phyloP scores from a whole-genome alignment of 2,797 vertebrate genomes.

The Chiroxiphia lanceolata region DNA sequence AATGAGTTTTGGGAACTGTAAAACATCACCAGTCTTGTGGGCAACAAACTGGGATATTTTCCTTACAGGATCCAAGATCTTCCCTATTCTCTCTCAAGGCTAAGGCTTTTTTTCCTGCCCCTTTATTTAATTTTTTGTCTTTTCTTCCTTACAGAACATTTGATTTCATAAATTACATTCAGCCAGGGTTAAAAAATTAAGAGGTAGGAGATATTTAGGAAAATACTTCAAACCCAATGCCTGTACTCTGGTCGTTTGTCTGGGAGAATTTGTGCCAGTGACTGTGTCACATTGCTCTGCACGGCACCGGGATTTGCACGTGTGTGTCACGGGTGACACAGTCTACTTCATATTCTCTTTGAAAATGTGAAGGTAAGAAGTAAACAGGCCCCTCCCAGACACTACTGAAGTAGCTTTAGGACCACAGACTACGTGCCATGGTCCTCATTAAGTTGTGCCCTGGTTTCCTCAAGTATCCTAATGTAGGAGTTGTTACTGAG shows the following conservation, averaged over 20 bases:
- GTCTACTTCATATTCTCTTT: background rate
- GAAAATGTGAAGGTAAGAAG: background rate
- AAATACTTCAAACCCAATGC: background rate
- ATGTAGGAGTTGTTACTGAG: conserved; percentile 34
- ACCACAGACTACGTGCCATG: background rate
- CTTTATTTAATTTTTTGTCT: background rate
- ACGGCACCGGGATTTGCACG: background rate
- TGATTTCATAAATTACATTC: background rate
- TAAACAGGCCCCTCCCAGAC: conserved; percentile 17
- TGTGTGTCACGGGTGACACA: background rate
- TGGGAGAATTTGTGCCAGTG: background rate
- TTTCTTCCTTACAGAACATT: background rate
- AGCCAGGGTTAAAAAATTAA: background rate
- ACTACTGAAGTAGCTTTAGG: background rate
- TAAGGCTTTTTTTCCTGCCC: accelerated
- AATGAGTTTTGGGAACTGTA: background rate
- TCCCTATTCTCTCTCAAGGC: background rate
- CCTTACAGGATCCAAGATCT: background rate
- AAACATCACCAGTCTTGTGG: background rate
- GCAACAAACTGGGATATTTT: background rate
- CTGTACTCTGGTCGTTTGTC: background rate
- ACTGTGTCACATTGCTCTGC: background rate
- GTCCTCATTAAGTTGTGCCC: conserved; percentile 33
- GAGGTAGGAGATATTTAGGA: background rate
- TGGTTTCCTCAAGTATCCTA: conserved; percentile 25